phyloP scores from a whole-genome alignment of 2,888 invertebrate species.

The Pogonocherus hispidulus region DNA sequence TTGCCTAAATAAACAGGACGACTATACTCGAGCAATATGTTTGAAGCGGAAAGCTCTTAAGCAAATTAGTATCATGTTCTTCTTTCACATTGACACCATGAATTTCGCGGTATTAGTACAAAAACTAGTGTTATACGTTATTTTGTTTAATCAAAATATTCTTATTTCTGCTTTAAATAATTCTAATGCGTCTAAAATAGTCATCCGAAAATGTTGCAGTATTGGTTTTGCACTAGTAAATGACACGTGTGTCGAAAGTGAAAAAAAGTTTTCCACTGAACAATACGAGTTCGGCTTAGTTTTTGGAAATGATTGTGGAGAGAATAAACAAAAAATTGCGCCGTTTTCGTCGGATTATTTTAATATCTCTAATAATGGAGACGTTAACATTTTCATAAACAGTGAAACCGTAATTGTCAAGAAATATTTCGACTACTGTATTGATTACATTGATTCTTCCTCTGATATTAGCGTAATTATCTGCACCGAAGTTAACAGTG shows the following conservation, averaged over 20 bases:
- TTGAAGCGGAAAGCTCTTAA: slow-evolving; percentile 20
- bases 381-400: slow-evolving; percentile 30
- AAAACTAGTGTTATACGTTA: not conserved
- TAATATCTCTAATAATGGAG: slow-evolving; percentile 34
- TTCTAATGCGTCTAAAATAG: not conserved
- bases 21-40: slow-evolving; percentile 40
- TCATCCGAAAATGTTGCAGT: slow-evolving; percentile 49
- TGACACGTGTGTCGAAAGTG: slow-evolving; percentile 40
- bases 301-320: slow-evolving; percentile 38
- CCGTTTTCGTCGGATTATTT: slow-evolving; percentile 22
- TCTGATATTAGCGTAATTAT: slow-evolving; percentile 40
- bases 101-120: not conserved
- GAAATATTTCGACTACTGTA: slow-evolving; percentile 45
- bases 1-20: slow-evolving; percentile 47
- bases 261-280: slow-evolving; percentile 25
- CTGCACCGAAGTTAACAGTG: slow-evolving; percentile 36
- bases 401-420: slow-evolving; percentile 17
- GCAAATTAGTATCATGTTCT: slow-evolving; percentile 34
- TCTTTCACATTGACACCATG: slow-evolving; percentile 33
- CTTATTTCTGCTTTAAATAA: not conserved
- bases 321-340: slow-evolving; percentile 20
- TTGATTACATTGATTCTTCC: slow-evolving; percentile 47
- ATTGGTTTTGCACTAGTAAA: slow-evolving; percentile 39
- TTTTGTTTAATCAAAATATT: not conserved
- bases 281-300: slow-evolving; percentile 25